phyloP scores from a whole-genome alignment of 2,888 invertebrate genomes.

The Bombyx huttoni region DNA sequence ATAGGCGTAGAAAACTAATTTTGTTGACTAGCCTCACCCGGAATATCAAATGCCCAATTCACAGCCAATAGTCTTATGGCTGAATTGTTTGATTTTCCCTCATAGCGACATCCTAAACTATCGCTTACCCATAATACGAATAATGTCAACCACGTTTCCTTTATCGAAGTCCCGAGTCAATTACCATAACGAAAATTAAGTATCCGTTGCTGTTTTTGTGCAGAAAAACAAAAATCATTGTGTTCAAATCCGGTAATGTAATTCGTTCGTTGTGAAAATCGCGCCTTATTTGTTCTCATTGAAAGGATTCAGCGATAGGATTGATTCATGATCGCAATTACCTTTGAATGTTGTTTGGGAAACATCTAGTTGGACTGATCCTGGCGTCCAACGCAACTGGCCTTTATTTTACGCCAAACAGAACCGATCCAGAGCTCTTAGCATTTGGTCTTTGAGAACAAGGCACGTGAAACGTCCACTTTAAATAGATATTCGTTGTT shows the following conservation, averaged over 20 bases:
- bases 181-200: slow-evolving; percentile 4
- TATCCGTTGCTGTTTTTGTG: slow-evolving; percentile 16
- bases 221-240: slow-evolving; percentile 6
- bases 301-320: slow-evolving; percentile 48
- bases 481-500: slow-evolving; percentile 11
- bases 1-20: no score
- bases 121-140: slow-evolving; percentile 27
- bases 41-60: slow-evolving; percentile 15
- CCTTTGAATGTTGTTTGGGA: slow-evolving; percentile 50
- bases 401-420: slow-evolving; percentile 8
- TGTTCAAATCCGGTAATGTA: slow-evolving; percentile 20
- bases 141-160: slow-evolving; percentile 16
- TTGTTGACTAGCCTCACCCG: no score
- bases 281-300: slow-evolving; percentile 23
- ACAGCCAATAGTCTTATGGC: slow-evolving; percentile 38
- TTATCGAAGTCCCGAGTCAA: slow-evolving; percentile 7
- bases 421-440: slow-evolving; percentile 10
- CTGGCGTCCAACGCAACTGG: slow-evolving; percentile 22
- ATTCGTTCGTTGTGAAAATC: slow-evolving; percentile 15
- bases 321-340: slow-evolving; percentile 68
- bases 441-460: slow-evolving; percentile 10
- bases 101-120: slow-evolving; percentile 44
- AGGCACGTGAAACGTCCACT: slow-evolving; percentile 16
- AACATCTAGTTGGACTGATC: slow-evolving; percentile 30
- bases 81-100: slow-evolving; percentile 34